These are phyloP conservation scores for Parnassius mnemosyne DNA, from an alignment of 2,888 invertebrate genomes.

Conservation along the genomic window DNA sequence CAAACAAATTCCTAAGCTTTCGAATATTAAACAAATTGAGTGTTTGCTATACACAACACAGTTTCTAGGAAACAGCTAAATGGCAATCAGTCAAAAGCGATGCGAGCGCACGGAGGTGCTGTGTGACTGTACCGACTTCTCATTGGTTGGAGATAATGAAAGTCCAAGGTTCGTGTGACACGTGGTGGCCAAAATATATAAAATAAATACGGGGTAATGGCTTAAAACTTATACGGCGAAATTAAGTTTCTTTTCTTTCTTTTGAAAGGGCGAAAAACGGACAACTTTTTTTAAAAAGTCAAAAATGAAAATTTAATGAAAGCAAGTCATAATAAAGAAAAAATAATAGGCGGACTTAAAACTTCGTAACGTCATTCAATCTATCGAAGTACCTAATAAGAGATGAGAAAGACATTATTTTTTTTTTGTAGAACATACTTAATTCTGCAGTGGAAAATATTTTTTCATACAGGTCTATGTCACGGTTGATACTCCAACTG, in stretches of 20 bases:
- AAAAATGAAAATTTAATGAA: background rate
- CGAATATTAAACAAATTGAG: too few relatives aligned
- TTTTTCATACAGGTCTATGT: too few relatives aligned
- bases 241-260: too few relatives aligned
- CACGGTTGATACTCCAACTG: too few relatives aligned
- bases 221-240: background rate
- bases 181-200: slow-evolving; percentile 26
- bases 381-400: too few relatives aligned
- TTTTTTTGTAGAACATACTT: too few relatives aligned
- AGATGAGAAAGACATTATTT: too few relatives aligned
- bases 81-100: background rate
- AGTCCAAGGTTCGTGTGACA: slow-evolving; percentile 38
- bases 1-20: too few relatives aligned
- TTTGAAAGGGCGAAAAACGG: background rate
- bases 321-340: background rate
- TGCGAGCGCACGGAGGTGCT: slow-evolving; percentile 13
- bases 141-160: slow-evolving; percentile 36
- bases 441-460: too few relatives aligned
- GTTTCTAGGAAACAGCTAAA: background rate
- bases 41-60: background rate
- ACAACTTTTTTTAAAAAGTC: background rate
- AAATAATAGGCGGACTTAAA: too few relatives aligned
- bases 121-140: slow-evolving; percentile 24
- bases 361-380: too few relatives aligned
- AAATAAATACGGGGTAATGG: background rate